Conservation (phyloP, 1,140 invertebrate genomes). For the Penaeus chinensis region DNA sequence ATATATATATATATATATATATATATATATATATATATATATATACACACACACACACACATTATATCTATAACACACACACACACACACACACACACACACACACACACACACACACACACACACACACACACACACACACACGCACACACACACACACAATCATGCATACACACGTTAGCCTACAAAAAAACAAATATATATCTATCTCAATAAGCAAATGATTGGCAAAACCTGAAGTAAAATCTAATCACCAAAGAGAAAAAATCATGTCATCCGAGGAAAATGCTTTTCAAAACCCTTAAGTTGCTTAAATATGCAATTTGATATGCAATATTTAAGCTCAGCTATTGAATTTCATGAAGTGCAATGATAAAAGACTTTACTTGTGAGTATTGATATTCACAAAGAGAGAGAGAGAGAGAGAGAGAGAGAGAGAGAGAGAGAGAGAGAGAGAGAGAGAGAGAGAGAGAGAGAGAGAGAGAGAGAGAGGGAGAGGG, state of each 20-base stretch:
- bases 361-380: not conserved
- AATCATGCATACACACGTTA: too few species aligned
- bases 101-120: too few species aligned
- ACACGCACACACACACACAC: too few species aligned
- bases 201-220: too few species aligned
- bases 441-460: not conserved
- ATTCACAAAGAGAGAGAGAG: not conserved
- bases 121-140: too few species aligned
- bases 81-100: not conserved
- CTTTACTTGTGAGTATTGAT: not conserved
- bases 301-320: not conserved
- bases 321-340: not conserved
- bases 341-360: not conserved
- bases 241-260: too few species aligned
- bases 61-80: not conserved
- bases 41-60: not conserved
- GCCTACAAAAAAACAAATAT: too few species aligned
- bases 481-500: not conserved
- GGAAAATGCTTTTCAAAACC: too few species aligned
- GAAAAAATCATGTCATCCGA: too few species aligned
- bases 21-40: not conserved
- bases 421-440: conserved; percentile 4
- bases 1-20: conserved; percentile 27
- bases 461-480: not conserved
- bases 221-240: too few species aligned